Base-by-base conservation (phyloP, 2,113 vertebrate species). In the Pomatostomus ruficeps region DNA sequence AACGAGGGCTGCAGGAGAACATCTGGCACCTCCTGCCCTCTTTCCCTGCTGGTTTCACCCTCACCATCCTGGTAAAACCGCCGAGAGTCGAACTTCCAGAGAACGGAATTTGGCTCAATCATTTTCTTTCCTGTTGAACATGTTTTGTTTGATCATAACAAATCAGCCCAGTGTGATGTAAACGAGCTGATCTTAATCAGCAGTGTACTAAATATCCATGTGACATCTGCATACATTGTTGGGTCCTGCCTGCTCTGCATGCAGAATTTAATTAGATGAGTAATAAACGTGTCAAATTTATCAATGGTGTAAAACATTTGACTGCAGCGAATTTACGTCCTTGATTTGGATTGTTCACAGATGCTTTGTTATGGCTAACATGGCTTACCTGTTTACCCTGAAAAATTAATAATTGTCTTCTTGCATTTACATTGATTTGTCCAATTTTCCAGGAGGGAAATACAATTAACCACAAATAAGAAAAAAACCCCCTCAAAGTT, bases 361-460 rank as follows among this genome's bases (percentile, higher is more conserved):
- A 73, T 5, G 23, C 45, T 40, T 91, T 88, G 46, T 81, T 70
- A 89, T 24, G 71, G 59, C 22, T 74, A 85, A 80, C 38, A 35
- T 45, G 67, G 75, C 80, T 93, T 77, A 94, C 79, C 51, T 95
- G 24, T 52, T 43, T 76, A 80, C 43, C 84, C 86, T 73, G 61
- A 88, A 94, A 94, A 51, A 78, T 76, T 40, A 89, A 78, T 25
- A 78, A 88, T 68, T 62, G 78, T 52, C 76, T 91, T 89, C 72
- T 83, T 91, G 87, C 74, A 71, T 93, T 92, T 96, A 84, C 91
- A 88, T 81, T 91, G 91, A 94, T 96, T 93, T 94, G 84, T 89
- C 92, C 89, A 85, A 79, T 96, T 91, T 93, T 96, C 94, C 95
- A 95, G 66, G 72, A 93, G 87, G 79, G 91, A 97, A 97, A 95